Evolutionary conservation across 2,113 vertebrate species (phyloP), one percentile per base, ranked within the genome.

Genomic region (Cryptotis parvus): DNA sequence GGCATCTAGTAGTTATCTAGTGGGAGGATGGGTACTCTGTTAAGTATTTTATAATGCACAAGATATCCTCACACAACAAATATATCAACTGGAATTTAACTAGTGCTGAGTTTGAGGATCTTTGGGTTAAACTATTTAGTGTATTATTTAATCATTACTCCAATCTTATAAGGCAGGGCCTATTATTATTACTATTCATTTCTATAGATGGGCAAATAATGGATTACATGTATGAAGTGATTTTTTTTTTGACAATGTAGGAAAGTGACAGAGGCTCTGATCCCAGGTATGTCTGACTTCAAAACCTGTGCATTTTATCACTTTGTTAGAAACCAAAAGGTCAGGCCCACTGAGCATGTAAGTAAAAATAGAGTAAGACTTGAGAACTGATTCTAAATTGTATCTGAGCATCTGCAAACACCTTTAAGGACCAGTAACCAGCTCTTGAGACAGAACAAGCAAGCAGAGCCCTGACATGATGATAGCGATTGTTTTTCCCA

Each of bases 31-130:
- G 58, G 82, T 55, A 77, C 61, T 45, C 63, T 84, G 45, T n/a
- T 24, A 39, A 89, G 39, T 26, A 15, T 86, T 9, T 20, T 93
- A 45, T 2, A 69, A 58, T 65, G n/a, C 69, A 41, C 4, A 65
- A n/a, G 35, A 35, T 43, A 16, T 6, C 33, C 33, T 24, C 70
- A 77, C 4, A 52, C 20, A 58, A 74, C 63, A 65, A 65, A 79
- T 37, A 87, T 24, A 9, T 26, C 58, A 61, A 45, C 74, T 55
- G 43, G 89, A 75, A 66, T 84, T 31, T 78, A 58, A 78, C 15
- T 82, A n/a, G 16, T n/a, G 20, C n/a, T 78, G 33, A 77, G 27
- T 10, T 63, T 73, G 82, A 82, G 91, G 75, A 90, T 91, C 65
- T 79, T 63, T 73, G 79, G 55, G 41, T 70, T 61, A 61, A 91